Base-by-base conservation (phyloP, 2,797 vertebrate species). In the Gadopsis bispinosus region DNA sequence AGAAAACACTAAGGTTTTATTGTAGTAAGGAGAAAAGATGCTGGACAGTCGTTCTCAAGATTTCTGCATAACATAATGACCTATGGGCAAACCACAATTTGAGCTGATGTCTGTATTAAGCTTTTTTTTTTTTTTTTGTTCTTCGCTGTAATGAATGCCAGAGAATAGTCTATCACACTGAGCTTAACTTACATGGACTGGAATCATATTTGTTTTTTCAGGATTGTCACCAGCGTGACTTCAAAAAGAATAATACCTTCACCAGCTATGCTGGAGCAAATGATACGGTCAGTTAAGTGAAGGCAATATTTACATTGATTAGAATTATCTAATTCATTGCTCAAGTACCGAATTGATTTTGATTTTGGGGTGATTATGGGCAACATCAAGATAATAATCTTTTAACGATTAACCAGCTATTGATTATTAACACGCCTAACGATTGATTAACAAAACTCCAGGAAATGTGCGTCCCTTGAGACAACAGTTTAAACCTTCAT, bases 1-100 rank as follows among this genome's bases (percentile, higher is more conserved):
- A 54, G 47, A 41, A 65, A 51, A 51, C 8, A 61, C 26, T 20
- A 5, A 0, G 16, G n/a, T 39, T 60, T 29, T n/a, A 69, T 4
- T 55, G 39, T 14, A 63, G 22, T 5, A 12, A 22, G 19, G 19
- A 75, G 43, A 54, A 55, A 50, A 61, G 35, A 39, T 45, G 33
- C 47, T 35, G 8, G 20, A 45, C 41, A 61, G 70, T 47, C 51
- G 35, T 64, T 78, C 20, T 35, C 22, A 50, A 69, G 22, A 47
- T 9, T 47, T 13, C 0, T 4, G 31, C 1, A 0, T 53, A 50
- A 59, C 6, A 62, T 17, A 29, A 41, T 29, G 1, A 79, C 65
- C 50, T 0, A 11, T 43, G 17, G 69, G 55, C 41, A 78, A 72
- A 80, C 45, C 60, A 31, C 66, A 37, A 10, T 66, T 70, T 75